Evolutionary conservation across 2,797 vertebrate species (phyloP).

Genomic region (Rallus crepitans): DNA sequence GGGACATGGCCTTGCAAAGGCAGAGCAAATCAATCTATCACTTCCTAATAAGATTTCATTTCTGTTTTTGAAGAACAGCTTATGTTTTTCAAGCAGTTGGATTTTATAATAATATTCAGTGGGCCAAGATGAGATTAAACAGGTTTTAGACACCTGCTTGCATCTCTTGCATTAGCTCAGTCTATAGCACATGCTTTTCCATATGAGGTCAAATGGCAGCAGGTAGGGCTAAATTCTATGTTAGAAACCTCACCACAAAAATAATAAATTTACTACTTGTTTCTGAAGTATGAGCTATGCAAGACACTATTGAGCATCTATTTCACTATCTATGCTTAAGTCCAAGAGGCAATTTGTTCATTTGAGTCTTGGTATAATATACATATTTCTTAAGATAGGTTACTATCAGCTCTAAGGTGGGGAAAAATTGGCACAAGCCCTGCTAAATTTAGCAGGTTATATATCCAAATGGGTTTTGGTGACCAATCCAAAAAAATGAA

Average conservation of each 20-base stretch:
- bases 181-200: background rate
- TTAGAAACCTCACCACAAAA: background rate
- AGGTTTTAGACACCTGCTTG: background rate
- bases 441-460: background rate
- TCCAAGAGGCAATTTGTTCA: background rate
- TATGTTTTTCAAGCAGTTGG: background rate
- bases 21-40: slow-evolving; percentile 2
- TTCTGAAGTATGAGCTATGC: background rate
- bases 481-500: background rate
- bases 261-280: background rate
- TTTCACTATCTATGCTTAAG: background rate
- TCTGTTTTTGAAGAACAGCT: background rate
- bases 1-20: background rate
- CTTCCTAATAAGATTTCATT: background rate
- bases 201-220: background rate
- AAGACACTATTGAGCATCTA: background rate
- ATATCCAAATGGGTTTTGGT: background rate
- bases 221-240: background rate
- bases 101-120: background rate
- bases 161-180: background rate
- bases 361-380: background rate
- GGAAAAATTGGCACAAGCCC: background rate
- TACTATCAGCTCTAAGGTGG: background rate
- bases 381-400: background rate
- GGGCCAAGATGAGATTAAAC: background rate